Evolutionary conservation across 2,113 vertebrate genomes (phyloP).

Genomic region (Notechis scutatus): DNA sequence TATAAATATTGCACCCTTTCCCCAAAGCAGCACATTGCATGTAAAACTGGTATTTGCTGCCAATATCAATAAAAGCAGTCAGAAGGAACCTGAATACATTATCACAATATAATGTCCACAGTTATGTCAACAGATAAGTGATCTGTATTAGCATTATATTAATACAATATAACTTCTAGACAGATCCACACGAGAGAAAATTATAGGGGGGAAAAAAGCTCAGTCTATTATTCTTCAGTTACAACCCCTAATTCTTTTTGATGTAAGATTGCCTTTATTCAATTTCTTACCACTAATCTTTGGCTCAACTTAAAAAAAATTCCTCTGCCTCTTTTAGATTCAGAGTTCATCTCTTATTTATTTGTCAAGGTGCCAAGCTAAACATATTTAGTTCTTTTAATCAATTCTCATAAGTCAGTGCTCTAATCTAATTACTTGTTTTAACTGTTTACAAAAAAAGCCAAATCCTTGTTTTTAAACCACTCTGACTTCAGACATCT

Average conservation of each 20-base stretch:
- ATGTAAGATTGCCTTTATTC: conserved; percentile 18
- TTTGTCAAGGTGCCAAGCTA: background rate
- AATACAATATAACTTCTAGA: background rate
- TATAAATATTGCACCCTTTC: background rate
- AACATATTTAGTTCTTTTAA: background rate
- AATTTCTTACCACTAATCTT: background rate
- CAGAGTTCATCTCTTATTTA: background rate
- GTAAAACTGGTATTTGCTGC: background rate
- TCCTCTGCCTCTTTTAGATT: conserved; percentile 8
- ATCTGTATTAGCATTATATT: background rate
- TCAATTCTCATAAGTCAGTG: conserved; percentile 34
- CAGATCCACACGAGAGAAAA: background rate
- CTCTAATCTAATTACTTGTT: conserved; percentile 40
- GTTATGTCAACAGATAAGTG: background rate
- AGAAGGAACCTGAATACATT: background rate
- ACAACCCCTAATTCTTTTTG: background rate
- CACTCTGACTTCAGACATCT: conserved; percentile 43
- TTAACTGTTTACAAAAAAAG: conserved; percentile 31
- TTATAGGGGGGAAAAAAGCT: background rate
- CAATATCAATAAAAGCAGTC: background rate
- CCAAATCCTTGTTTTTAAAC: conserved; percentile 41
- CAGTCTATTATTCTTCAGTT: background rate
- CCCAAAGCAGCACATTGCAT: background rate
- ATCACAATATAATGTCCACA: background rate
- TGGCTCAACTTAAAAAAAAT: conserved; percentile 21